Percentiles rank a stretch among this genome's conserved stretches.
phyloP scores from a whole-genome alignment of 2,888 invertebrate genomes.

The Erebia palarica region DNA sequence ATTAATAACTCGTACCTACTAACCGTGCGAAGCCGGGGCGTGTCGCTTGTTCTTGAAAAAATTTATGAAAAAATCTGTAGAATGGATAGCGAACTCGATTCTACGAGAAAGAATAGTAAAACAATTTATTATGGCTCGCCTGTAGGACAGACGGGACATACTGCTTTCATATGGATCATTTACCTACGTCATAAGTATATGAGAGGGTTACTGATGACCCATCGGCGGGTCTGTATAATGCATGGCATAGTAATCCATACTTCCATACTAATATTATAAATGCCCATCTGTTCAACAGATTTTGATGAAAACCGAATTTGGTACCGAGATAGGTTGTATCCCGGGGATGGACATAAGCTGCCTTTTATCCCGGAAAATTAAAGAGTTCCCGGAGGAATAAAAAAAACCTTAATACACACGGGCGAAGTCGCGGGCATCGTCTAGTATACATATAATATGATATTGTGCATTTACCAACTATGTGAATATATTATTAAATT shows the following conservation, averaged over 20 bases:
- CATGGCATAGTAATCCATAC: not conserved
- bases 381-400: too few species aligned
- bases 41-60: too few species aligned
- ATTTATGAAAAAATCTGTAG: not conserved
- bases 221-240: not conserved
- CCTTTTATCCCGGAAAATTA: too few species aligned
- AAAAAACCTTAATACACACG: too few species aligned
- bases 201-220: not conserved
- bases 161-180: not conserved
- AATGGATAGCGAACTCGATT: not conserved
- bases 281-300: too few species aligned
- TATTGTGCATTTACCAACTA: not conserved
- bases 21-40: too few species aligned
- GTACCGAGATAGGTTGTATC: too few species aligned
- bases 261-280: too few species aligned
- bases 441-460: not conserved
- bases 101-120: not conserved
- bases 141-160: not conserved
- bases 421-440: too few species aligned
- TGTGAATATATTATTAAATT: not conserved
- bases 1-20: too few species aligned
- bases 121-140: not conserved
- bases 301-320: too few species aligned
- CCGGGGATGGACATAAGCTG: too few species aligned
- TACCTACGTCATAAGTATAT: not conserved